These are phyloP conservation scores for Spodoptera exigua DNA, from an alignment of 2,888 invertebrate species.

Conservation along the genomic window DNA sequence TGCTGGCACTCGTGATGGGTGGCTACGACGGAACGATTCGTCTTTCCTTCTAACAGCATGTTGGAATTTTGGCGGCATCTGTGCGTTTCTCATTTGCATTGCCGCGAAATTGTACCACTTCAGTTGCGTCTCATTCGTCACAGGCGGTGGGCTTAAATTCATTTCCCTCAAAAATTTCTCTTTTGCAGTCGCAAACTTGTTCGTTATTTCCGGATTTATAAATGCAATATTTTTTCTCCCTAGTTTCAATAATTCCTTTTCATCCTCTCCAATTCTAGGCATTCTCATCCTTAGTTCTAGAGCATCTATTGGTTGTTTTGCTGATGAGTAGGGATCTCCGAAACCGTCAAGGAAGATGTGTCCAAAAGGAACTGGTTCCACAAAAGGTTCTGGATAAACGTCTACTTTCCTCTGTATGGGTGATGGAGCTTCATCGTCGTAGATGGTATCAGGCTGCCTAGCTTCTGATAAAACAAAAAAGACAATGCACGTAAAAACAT, in stretches of 20 bases:
- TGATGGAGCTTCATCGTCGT: neutral
- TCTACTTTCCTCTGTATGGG: constrained; percentile 13
- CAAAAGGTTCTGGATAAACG: constrained; percentile 20
- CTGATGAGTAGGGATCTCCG: constrained; percentile 52
- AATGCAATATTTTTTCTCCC: constrained; percentile 11
- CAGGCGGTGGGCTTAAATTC: neutral
- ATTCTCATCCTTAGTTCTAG: constrained; percentile 53
- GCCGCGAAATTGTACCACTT: constrained; percentile 57
- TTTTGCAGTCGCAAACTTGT: constrained; percentile 24
- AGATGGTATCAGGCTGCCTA: constrained; percentile 19
- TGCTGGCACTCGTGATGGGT: no score
- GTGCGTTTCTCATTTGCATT: constrained; percentile 57
- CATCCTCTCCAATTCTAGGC: constrained; percentile 43
- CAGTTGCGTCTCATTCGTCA: constrained; percentile 28
- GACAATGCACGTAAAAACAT: constrained; percentile 47
- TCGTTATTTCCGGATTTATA: constrained; percentile 2
- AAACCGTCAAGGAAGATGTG: constrained; percentile 67
- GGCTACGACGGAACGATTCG: accelerated
- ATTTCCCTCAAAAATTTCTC: constrained; percentile 35
- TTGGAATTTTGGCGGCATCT: neutral
- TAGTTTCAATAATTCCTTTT: constrained; percentile 29
- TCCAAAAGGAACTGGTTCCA: constrained; percentile 66
- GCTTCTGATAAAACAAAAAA: constrained; percentile 51
- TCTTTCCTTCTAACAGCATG: constrained; percentile 2
- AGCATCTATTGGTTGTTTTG: constrained; percentile 60